Conservation (phyloP, 2,797 vertebrate species). For the Tenualosa thibaudeaui region DNA sequence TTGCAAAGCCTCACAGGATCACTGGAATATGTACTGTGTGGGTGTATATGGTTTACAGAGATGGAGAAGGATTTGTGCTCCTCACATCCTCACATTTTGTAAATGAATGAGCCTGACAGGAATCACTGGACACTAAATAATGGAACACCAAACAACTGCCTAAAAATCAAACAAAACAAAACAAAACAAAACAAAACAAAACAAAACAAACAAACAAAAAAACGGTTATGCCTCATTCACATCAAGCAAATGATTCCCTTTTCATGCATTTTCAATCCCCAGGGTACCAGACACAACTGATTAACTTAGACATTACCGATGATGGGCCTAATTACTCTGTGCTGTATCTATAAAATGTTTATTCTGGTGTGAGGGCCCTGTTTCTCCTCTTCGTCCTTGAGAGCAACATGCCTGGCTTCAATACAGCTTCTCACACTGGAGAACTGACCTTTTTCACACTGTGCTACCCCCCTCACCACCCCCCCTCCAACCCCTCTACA, state of each 20-base stretch:
- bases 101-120: too few relatives aligned
- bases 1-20: background rate
- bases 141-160: background rate
- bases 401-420: background rate
- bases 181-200: background rate
- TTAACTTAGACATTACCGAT: background rate
- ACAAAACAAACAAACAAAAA: background rate
- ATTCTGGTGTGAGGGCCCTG: background rate
- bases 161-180: background rate
- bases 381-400: constrained; percentile 4
- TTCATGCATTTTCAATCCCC: background rate
- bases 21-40: background rate
- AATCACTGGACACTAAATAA: background rate
- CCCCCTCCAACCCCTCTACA: too few relatives aligned
- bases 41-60: background rate
- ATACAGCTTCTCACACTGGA: background rate
- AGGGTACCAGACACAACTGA: background rate
- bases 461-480: background rate
- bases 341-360: background rate
- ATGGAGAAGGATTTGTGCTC: too few relatives aligned
- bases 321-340: background rate
- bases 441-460: background rate
- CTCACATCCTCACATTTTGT: too few relatives aligned
- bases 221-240: background rate
- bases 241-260: background rate